Evolutionary conservation across 2,888 invertebrate species (phyloP).

Genomic region (Trissolcus brochymenae): DNA sequence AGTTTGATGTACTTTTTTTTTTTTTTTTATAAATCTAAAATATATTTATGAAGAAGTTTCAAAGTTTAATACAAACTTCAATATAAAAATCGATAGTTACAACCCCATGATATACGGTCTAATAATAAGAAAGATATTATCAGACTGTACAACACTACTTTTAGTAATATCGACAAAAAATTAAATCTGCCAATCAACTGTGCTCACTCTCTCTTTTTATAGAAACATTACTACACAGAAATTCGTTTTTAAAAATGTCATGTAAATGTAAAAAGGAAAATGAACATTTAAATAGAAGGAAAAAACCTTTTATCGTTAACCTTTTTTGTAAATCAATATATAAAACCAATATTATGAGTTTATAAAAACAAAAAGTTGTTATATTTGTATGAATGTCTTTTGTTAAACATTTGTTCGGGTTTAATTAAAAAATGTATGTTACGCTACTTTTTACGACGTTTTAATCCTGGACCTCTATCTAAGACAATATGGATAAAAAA

Average conservation of each 20-base stretch:
- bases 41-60: conserved; percentile 5
- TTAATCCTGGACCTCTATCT: no score
- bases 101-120: conserved; percentile 37
- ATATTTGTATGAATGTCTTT: no score
- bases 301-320: no score
- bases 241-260: conserved; percentile 4
- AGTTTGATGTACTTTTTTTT: no score
- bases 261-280: conserved; percentile 2
- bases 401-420: no score
- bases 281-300: neutral
- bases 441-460: no score
- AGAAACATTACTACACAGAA: conserved; percentile 27
- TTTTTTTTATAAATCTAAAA: neutral
- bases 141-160: conserved; percentile 35
- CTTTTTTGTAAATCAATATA: no score
- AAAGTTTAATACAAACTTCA: conserved; percentile 21
- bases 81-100: conserved; percentile 38
- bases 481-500: conserved; percentile 17
- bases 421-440: neutral
- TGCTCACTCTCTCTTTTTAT: conserved; percentile 32
- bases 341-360: no score
- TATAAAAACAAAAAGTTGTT: no score
- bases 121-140: conserved; percentile 48
- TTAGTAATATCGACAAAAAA: conserved; percentile 51
- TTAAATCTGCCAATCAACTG: conserved; percentile 44